Percentiles rank a stretch among this genome's conserved stretches.
Evolutionary conservation across 2,797 vertebrate species (phyloP).

Genomic region (Lepilemur septentrionalis): DNA sequence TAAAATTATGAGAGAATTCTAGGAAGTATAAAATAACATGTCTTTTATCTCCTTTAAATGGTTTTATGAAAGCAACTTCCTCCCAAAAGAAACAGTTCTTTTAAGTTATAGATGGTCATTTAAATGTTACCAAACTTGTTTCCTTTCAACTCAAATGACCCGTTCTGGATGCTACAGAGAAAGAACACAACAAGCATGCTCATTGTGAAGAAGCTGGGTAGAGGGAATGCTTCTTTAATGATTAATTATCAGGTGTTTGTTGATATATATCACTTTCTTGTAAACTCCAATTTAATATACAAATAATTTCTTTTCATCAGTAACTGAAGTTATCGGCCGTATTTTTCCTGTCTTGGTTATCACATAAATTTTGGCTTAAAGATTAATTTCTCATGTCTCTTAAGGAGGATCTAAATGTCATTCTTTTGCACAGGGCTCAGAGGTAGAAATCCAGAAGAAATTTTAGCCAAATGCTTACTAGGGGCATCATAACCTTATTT

Average conservation of each 20-base stretch:
- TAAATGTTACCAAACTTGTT: conserved; percentile 29
- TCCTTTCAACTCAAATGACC: neutral
- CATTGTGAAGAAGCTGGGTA: neutral
- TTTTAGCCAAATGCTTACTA: neutral
- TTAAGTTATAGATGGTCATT: conserved; percentile 3
- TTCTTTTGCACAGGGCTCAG: conserved; percentile 2
- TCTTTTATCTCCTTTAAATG: neutral
- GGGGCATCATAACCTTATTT: conserved; percentile 30
- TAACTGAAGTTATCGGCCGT: conserved; percentile 7
- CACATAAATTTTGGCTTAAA: conserved; percentile 23
- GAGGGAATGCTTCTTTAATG: conserved; percentile 11
- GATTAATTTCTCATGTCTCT: conserved; percentile 22
- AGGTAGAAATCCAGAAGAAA: conserved; percentile 1
- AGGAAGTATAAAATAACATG: conserved; percentile 27
- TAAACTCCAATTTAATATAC: conserved; percentile 23
- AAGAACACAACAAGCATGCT: conserved; percentile 23
- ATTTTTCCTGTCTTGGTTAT: conserved; percentile 37
- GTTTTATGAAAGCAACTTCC: neutral
- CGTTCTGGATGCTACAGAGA: neutral
- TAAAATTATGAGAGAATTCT: neutral
- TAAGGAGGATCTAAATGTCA: neutral
- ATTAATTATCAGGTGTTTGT: neutral
- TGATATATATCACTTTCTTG: neutral
- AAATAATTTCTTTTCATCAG: conserved; percentile 27
- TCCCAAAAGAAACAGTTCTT: neutral